Evolutionary conservation across 2,113 vertebrate genomes (phyloP).

Genomic region (Oophaga pumilio): DNA sequence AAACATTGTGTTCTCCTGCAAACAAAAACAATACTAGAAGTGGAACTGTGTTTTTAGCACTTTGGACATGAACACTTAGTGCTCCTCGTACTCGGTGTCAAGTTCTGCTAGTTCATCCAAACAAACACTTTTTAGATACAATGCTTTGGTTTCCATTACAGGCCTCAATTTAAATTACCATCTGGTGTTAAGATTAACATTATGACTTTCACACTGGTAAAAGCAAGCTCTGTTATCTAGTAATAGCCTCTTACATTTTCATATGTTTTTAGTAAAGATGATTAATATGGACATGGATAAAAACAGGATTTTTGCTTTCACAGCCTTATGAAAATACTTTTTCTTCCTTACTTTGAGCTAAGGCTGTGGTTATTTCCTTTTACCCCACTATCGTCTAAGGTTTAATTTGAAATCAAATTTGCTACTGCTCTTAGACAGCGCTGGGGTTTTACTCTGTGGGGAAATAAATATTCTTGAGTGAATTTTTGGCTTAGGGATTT

Average conservation of each 20-base stretch:
- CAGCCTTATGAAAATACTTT: conserved; percentile 28
- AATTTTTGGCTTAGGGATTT: conserved; percentile 48
- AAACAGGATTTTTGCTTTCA: conserved; percentile 29
- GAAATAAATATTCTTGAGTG: conserved; percentile 45
- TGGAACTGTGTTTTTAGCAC: conserved; percentile 63
- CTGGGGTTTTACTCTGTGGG: conserved; percentile 8
- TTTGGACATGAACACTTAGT: conserved; percentile 39
- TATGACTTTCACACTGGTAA: conserved; percentile 49
- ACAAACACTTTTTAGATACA: conserved; percentile 50
- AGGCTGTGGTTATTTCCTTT: conserved; percentile 13
- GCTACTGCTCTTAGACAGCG: conserved; percentile 2
- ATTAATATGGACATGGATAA: conserved; percentile 31
- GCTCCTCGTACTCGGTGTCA: conserved; percentile 31
- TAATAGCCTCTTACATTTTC: conserved; percentile 25
- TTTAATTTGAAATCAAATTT: not conserved
- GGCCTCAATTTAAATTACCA: conserved; percentile 47
- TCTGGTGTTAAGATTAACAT: conserved; percentile 56
- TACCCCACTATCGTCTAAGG: not conserved
- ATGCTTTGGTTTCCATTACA: conserved; percentile 42
- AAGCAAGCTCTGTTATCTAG: conserved; percentile 28
- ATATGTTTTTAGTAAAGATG: conserved; percentile 36
- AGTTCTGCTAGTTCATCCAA: conserved; percentile 42
- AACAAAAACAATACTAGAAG: conserved; percentile 59
- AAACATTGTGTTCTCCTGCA: conserved; percentile 55
- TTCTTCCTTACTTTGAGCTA: conserved; percentile 1